These are phyloP conservation scores for Manis pentadactyla DNA, from an alignment of 2,797 vertebrate species.

Conservation along the genomic window DNA sequence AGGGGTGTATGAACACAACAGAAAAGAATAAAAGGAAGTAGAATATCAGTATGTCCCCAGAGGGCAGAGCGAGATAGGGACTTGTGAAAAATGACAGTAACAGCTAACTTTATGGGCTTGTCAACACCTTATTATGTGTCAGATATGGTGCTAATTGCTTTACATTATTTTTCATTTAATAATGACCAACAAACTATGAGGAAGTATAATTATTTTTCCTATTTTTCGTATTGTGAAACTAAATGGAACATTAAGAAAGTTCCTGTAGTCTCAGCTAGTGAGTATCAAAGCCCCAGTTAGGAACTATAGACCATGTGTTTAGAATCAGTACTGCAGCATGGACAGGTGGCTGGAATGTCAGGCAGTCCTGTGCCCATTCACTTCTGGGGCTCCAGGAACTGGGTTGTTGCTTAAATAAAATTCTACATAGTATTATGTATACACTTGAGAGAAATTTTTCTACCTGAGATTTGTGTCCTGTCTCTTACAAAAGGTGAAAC, in stretches of 20 bases:
- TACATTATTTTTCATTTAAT: background rate
- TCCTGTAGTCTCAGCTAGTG: background rate
- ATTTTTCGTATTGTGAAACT: background rate
- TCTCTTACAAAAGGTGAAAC: background rate
- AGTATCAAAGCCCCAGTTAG: background rate
- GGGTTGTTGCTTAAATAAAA: background rate
- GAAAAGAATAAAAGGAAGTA: background rate
- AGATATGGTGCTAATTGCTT: background rate
- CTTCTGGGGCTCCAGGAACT: background rate
- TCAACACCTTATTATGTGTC: background rate
- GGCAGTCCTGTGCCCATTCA: background rate
- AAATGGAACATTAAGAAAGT: background rate
- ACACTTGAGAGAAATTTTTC: background rate
- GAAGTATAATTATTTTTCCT: background rate
- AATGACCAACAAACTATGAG: background rate
- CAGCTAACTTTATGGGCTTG: background rate
- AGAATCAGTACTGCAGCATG: background rate
- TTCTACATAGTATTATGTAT: background rate
- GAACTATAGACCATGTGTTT: background rate
- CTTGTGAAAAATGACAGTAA: background rate
- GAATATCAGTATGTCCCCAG: background rate
- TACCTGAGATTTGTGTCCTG: background rate
- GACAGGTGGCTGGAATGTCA: fast-evolving
- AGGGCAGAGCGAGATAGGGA: fast-evolving
- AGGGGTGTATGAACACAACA: background rate